Base-by-base conservation (phyloP, 2,113 vertebrate genomes). In the Nothobranchius furzeri region DNA sequence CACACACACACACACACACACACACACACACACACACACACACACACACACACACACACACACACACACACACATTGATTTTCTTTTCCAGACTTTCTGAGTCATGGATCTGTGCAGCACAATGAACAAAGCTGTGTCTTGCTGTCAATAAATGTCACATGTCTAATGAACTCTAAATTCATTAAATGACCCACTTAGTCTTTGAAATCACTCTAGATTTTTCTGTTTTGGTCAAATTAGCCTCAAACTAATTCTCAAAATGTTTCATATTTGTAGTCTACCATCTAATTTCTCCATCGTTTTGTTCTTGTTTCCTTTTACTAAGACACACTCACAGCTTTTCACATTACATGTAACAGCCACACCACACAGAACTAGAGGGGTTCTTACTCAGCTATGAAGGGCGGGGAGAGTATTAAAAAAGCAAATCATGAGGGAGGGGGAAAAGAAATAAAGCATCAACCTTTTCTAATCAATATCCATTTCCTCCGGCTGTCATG, bases 391-490 rank as follows among this genome's bases (percentile, higher is more conserved):
- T 47, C 46, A 55, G 40, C 69, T 50, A 46, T 47, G 43, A 65
- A 54, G 63, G 36, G 55, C n/a, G 42, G 53, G 50, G 52, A 36
- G 15, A 30, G 73, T 48, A 79, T 82, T 82, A 72, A 72, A 84
- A 81, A 30, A 77, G 60, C 24, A 52, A 64, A 63, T 67, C 60
- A 78, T n/a, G 20, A 42, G 60, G 13, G 37, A 13, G 60, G 55
- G 62, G 36, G 10, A 30, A 30, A 30, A 25, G 10, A 15, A 10
- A 43, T 64, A 71, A 70, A 60, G 70, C 72, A 75, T 79, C 77
- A 91, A 83, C 79, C 83, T 89, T 89, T 88, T 85, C 84, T 85
- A 93, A 93, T 93, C 91, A 93, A 93, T 93, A 93, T 92, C 92
- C 87, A 92, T 93, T 93, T 91, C 85, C 91, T 76, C 14, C 50